Evolutionary conservation across 2,113 vertebrate genomes (phyloP), one percentile per base, ranked within the genome.

Genomic region (Psephotus haematonotus): DNA sequence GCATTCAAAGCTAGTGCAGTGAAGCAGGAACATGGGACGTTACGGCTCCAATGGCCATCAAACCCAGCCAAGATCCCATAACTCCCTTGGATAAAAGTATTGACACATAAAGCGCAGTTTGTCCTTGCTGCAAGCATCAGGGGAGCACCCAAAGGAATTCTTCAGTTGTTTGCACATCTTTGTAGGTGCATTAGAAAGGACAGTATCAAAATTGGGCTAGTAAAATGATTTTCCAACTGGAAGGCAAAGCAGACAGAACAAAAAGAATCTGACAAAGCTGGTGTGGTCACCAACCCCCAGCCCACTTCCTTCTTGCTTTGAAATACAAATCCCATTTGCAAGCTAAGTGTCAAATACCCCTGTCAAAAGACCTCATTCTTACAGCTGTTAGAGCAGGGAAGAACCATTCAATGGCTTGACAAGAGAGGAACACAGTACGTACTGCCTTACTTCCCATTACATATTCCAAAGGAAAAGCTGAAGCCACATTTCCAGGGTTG

Each of bases 401-500:
- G 92, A 72, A 37, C 1, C 18, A 83, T 71, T 70, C 64, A 43
- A 49, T 80, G 35, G 37, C 92, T 39, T 53, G 82, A 82, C 85
- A 8, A 9, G n/a, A 77, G 71, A 95, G 68, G 84, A 81, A 46
- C 17, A 71, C 74, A 33, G 79, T 8, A 19, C 17, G 41, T 19
- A 65, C 9, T 82, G 93, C 93, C 93, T 46, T 44, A 53, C 52
- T 72, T 44, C 57, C 79, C 67, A 10, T 60, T n/a, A 24, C 39
- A 4, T 59, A 75, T 96, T 96, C 95, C 91, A 71, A 92, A 96
- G 95, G 72, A 82, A 68, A 95, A 96, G 95, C 70, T 74, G 92
- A 97, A 98, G 93, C 86, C 96, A 96, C 70, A 78, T 95, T 97
- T 96, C 77, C 86, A 83, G 65, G 29, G 20, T 6, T 92, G 68